Evolutionary conservation across 1,140 invertebrate species (phyloP).

Genomic region (Ruditapes philippinarum): DNA sequence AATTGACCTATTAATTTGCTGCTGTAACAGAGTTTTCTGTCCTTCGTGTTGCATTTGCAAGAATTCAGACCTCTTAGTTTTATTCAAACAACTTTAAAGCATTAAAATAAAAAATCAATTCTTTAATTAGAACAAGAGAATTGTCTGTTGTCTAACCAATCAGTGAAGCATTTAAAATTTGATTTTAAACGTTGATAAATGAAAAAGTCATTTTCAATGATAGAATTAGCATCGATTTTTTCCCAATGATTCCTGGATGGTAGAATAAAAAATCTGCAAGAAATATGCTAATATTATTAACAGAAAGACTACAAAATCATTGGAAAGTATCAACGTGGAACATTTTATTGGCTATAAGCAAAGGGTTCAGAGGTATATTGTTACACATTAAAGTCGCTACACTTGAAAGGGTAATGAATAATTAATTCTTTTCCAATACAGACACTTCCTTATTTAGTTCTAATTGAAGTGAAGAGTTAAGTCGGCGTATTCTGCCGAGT

Average conservation of each 20-base stretch:
- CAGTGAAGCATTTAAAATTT: neutral
- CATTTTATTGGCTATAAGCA: neutral
- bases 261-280: neutral
- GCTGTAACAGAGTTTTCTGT: too few relatives aligned
- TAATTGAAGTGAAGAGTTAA: neutral
- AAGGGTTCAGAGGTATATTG: slow-evolving; percentile 41
- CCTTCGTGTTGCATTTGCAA: too few relatives aligned
- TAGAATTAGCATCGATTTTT: neutral
- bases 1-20: too few relatives aligned
- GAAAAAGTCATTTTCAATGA: slow-evolving; percentile 7
- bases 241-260: neutral
- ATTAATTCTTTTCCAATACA: slow-evolving; percentile 38
- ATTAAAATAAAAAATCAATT: too few relatives aligned
- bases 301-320: neutral
- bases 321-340: slow-evolving; percentile 15
- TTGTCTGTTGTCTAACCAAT: neutral
- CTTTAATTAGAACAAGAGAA: neutral
- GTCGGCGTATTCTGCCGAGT: neutral
- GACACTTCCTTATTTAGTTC: slow-evolving; percentile 21
- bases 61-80: too few relatives aligned
- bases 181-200: neutral
- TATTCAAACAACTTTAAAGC: too few relatives aligned
- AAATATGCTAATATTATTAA: neutral
- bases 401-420: slow-evolving; percentile 45
- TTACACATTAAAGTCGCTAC: slow-evolving; percentile 58